Conservation (phyloP, 2,797 vertebrate species). For the Adelosebastes latens region DNA sequence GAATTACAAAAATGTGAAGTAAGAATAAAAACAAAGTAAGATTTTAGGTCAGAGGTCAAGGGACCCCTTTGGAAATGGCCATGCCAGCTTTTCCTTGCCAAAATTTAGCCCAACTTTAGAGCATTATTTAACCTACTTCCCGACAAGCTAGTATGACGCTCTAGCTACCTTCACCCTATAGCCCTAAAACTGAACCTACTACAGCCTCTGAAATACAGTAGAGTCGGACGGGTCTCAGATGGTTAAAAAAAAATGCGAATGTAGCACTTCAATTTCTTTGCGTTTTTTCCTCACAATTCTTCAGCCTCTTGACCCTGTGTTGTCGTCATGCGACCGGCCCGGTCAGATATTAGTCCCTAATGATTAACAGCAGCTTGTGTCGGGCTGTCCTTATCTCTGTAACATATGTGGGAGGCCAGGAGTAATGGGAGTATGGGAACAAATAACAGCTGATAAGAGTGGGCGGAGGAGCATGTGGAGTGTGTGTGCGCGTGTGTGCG, state of each 20-base stretch:
- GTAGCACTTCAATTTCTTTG: neutral
- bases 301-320: neutral
- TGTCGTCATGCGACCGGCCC: neutral
- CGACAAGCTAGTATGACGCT: too few relatives aligned
- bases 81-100: too few relatives aligned
- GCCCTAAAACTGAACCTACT: too few relatives aligned
- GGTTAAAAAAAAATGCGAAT: neutral
- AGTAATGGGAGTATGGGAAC: slow-evolving; percentile 46
- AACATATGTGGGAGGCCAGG: slow-evolving; percentile 31
- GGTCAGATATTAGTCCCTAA: slow-evolving; percentile 34
- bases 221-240: too few relatives aligned
- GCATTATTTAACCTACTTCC: too few relatives aligned
- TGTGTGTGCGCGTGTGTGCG: neutral
- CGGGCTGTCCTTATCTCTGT: slow-evolving; percentile 45
- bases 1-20: too few relatives aligned
- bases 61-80: too few relatives aligned
- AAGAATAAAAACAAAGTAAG: too few relatives aligned
- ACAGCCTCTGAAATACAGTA: too few relatives aligned
- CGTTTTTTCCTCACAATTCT: neutral
- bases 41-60: too few relatives aligned
- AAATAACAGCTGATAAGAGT: slow-evolving; percentile 62
- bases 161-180: too few relatives aligned
- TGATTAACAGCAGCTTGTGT: slow-evolving; percentile 63
- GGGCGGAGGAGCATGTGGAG: slow-evolving; percentile 29
- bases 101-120: too few relatives aligned